phyloP scores from a whole-genome alignment of 2,888 invertebrate genomes.

The Amphipoea oculea region DNA sequence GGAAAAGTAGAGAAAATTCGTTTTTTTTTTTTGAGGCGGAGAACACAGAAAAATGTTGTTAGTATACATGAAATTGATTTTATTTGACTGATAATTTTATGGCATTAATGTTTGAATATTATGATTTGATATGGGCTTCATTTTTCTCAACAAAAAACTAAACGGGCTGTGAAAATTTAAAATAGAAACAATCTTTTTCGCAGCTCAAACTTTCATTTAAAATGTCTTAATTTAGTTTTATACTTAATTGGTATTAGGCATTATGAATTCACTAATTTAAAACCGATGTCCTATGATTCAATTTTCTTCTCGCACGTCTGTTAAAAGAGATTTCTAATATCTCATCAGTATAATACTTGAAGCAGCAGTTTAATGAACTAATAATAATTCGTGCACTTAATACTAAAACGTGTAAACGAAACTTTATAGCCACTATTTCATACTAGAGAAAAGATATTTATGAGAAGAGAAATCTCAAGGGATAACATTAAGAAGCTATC shows the following conservation, averaged over 20 bases:
- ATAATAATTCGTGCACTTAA: neutral
- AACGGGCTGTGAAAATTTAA: neutral
- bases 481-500: slow-evolving; percentile 49
- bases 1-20: neutral
- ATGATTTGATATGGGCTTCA: neutral
- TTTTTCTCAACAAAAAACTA: neutral
- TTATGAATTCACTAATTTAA: neutral
- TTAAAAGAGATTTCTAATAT: neutral
- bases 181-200: neutral
- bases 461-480: slow-evolving; percentile 11
- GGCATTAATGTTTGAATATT: neutral
- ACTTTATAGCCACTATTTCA: neutral
- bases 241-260: neutral
- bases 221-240: neutral
- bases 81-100: neutral
- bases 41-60: neutral
- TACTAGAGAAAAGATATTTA: slow-evolving; percentile 20
- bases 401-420: neutral
- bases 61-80: neutral
- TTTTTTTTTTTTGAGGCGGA: neutral
- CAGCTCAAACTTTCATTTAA: no score
- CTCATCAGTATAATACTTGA: neutral
- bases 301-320: neutral
- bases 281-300: neutral
- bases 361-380: neutral